Evolutionary conservation across 2,888 invertebrate genomes (phyloP).

Genomic region (Muschampia plurimacula): DNA sequence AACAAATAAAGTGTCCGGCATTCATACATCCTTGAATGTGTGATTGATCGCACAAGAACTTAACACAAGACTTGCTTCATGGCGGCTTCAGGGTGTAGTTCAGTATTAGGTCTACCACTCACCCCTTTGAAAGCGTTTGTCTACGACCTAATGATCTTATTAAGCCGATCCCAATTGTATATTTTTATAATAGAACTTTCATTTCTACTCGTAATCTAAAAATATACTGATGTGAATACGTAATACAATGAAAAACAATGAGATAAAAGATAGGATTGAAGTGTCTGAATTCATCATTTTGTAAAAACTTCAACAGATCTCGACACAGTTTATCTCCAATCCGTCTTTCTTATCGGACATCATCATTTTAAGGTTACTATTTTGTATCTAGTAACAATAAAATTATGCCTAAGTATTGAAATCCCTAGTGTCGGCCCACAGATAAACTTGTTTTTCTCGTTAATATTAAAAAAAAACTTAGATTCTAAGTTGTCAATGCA

Average conservation of each 20-base stretch:
- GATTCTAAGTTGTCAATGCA: too few species aligned
- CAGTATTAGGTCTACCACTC: too few species aligned
- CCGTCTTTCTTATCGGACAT: constrained; percentile 29
- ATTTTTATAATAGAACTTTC: neutral
- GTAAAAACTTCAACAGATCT: constrained; percentile 27
- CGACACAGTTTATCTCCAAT: constrained; percentile 26
- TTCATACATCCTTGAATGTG: too few species aligned
- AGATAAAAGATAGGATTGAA: constrained; percentile 8
- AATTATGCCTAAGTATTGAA: neutral
- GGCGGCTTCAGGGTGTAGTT: too few species aligned
- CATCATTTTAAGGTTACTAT: constrained; percentile 9
- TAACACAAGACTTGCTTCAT: neutral
- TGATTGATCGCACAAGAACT: too few species aligned
- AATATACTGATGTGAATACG: neutral
- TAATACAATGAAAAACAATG: constrained; percentile 2
- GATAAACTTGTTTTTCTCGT: neutral
- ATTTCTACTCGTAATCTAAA: neutral
- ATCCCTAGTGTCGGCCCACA: neutral
- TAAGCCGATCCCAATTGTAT: neutral
- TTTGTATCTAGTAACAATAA: constrained; percentile 7
- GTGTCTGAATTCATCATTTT: neutral
- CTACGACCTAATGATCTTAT: too few species aligned
- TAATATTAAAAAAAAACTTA: too few species aligned
- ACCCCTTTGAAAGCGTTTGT: too few species aligned
- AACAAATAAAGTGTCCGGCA: too few species aligned